A percentile compares a stretch with the other conserved stretches of the same genome.
Conservation (phyloP, 30 jellyfish, hydroid and myxozoan species). For the Pseudorhiza aurosa region DNA sequence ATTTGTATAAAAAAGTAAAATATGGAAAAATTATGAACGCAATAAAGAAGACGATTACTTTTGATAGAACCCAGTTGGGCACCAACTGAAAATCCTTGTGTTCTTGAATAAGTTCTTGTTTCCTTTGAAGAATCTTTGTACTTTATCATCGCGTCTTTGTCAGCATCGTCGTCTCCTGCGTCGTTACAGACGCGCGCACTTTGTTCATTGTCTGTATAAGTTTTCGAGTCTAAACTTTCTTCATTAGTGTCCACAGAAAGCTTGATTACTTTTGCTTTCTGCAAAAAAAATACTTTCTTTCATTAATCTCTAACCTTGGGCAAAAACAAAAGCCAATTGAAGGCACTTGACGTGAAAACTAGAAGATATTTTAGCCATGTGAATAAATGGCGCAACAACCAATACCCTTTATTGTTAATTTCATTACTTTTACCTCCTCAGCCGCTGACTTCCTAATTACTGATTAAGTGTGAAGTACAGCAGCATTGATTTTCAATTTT, state of each 20-base stretch:
- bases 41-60: too few species aligned
- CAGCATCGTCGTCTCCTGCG: slow-evolving; percentile 11
- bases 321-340: background rate
- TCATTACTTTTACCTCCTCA: too few species aligned
- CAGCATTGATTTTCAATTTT: too few species aligned
- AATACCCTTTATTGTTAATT: too few species aligned
- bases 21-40: too few species aligned
- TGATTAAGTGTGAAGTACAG: too few species aligned
- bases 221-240: background rate
- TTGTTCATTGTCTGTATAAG: slow-evolving; percentile 8
- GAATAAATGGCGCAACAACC: too few species aligned
- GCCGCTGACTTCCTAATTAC: too few species aligned
- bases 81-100: slow-evolving; percentile 28
- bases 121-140: slow-evolving; percentile 10
- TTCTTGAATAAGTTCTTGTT: slow-evolving; percentile 3
- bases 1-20: too few species aligned
- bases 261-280: slow-evolving; percentile 7
- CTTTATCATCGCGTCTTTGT: background rate
- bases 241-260: slow-evolving; percentile 7
- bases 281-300: background rate
- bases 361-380: too few species aligned
- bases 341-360: too few species aligned
- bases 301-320: background rate
- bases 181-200: slow-evolving; percentile 10
- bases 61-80: too few species aligned